phyloP scores from a whole-genome alignment of 1,140 invertebrate species.

The Laodelphax striatellus region DNA sequence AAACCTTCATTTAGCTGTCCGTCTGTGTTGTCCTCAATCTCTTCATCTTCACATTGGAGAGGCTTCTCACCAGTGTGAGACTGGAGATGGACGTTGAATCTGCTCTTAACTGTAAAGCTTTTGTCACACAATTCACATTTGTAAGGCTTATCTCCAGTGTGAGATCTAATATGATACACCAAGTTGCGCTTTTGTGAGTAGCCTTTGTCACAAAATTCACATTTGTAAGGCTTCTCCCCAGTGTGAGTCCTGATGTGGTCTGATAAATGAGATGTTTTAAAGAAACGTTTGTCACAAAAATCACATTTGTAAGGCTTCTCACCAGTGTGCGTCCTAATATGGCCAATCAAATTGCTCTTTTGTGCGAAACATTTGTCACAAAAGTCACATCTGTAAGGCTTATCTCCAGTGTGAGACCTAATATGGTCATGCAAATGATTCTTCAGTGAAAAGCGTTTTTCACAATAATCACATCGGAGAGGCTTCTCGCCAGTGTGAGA shows the following conservation, averaged over 20 bases:
- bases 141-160: slow-evolving; percentile 48
- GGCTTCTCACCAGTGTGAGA: too few relatives aligned
- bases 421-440: too few relatives aligned
- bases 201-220: slow-evolving; percentile 47
- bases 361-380: slow-evolving; percentile 43
- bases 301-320: slow-evolving; percentile 47
- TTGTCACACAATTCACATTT: too few relatives aligned
- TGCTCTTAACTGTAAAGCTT: too few relatives aligned
- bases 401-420: slow-evolving; percentile 31
- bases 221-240: slow-evolving; percentile 45
- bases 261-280: too few relatives aligned
- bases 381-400: slow-evolving; percentile 47
- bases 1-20: too few relatives aligned
- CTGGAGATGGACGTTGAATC: too few relatives aligned
- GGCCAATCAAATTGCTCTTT: slow-evolving; percentile 22
- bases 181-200: slow-evolving; percentile 32
- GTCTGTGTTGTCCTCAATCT: too few relatives aligned
- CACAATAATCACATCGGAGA: too few relatives aligned
- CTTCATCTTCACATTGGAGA: too few relatives aligned
- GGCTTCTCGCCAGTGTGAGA: too few relatives aligned
- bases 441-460: too few relatives aligned
- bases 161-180: slow-evolving; percentile 36
- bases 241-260: slow-evolving; percentile 45
- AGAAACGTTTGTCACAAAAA: slow-evolving; percentile 45
- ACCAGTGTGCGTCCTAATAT: slow-evolving; percentile 28